Base-by-base conservation (phyloP, 2,888 invertebrate species). In the Andrena bicolor region DNA sequence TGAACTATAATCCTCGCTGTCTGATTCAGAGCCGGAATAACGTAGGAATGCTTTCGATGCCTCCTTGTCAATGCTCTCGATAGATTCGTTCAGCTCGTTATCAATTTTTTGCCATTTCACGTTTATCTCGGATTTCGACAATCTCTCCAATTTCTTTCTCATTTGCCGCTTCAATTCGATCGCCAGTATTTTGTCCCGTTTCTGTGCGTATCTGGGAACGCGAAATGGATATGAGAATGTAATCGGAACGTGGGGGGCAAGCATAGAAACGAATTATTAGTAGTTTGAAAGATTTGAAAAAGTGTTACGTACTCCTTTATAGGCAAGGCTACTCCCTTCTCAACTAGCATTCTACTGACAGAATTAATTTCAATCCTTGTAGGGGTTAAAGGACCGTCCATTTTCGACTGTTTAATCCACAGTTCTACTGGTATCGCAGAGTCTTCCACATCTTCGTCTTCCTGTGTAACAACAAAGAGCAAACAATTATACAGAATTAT, bases 321-420 rank as follows among this genome's bases (percentile, higher is more conserved):
- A 5, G 95, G 94, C 70, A 96, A 91, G 2, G 96, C 96, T 41
- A 96, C 93, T 0, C 97, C 97, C 81, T 95, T 94, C 7, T 96
- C 95, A 1, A 97, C 94, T 23, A 98, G 94, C 82, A 94, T 94
- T 63, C 95, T 94, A 90, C 97, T 97, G 1, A 98, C 94, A 64
- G 96, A 97, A 28, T 95, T 95, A 94, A 96, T 96, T 82, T 96
- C 96, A 0, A 95, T 95, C 60, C 91, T 94, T 65, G 95, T 95
- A 0, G 97, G 97, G 49, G 96, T 96, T 49, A 97, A 94, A 0
- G 97, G 96, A 10, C 96, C 96, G 0, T 96, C 95, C 20, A 95
- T 95, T 68, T 94, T 95, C 20, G 94, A 94, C 90, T 95, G 95
- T 87, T 95, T 96, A 63, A 95, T 95, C 95, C 96, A 96, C 70